Percentiles rank a stretch among this genome's conserved stretches.
Conservation (phyloP, 2,888 invertebrate species). For the Anoplius nigerrimus region DNA sequence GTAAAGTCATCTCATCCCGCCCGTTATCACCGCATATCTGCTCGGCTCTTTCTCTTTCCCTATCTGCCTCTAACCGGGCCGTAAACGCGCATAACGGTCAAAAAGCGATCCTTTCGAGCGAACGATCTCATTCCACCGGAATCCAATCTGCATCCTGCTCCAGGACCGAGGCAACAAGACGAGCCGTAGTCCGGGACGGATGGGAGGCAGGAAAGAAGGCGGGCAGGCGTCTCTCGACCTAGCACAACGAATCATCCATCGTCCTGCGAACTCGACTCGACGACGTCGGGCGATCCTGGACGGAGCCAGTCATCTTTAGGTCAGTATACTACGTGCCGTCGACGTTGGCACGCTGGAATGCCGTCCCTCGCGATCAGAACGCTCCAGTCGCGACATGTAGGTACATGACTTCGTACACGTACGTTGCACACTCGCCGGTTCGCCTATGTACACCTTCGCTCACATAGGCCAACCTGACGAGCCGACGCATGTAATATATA, state of each 20-base stretch:
- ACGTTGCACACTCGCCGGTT: slow-evolving; percentile 35
- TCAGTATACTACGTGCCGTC: slow-evolving; percentile 60
- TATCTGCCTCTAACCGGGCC: too few relatives aligned
- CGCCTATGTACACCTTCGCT: slow-evolving; percentile 10
- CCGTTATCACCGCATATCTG: too few relatives aligned
- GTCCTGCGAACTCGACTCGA: neutral
- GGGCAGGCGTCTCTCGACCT: neutral
- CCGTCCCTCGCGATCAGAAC: slow-evolving; percentile 44
- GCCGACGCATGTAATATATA: too few relatives aligned
- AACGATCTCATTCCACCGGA: slow-evolving; percentile 4
- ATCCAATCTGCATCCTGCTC: too few relatives aligned
- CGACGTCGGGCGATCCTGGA: slow-evolving; percentile 22
- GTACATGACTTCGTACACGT: neutral
- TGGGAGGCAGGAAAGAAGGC: neutral
- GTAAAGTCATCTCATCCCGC: too few relatives aligned
- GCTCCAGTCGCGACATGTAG: too few relatives aligned
- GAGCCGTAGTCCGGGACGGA: too few relatives aligned
- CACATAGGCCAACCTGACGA: too few relatives aligned
- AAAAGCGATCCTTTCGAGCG: slow-evolving; percentile 32
- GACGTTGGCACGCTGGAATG: slow-evolving; percentile 46
- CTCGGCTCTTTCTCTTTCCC: too few relatives aligned
- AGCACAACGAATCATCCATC: slow-evolving; percentile 1
- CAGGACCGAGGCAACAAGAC: too few relatives aligned
- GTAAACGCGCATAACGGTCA: neutral
- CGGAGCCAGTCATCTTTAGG: slow-evolving; percentile 61